A percentile compares a stretch with the other conserved stretches of the same genome.
These are phyloP conservation scores for Myrmecobius fasciatus DNA, from an alignment of 2,113 vertebrate species.

Conservation along the genomic window DNA sequence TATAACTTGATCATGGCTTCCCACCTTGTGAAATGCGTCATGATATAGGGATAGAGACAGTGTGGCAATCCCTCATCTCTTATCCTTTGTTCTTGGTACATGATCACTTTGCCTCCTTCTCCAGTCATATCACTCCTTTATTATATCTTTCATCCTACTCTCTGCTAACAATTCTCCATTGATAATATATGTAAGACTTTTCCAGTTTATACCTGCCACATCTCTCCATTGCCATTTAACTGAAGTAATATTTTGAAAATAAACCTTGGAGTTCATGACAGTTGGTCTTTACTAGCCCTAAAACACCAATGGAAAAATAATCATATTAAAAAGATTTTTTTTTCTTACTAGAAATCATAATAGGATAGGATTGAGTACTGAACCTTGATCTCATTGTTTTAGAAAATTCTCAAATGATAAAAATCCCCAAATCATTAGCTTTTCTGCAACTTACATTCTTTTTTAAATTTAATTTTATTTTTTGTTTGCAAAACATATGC, in stretches of 20 bases:
- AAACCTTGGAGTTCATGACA: background rate
- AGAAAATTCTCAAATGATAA: background rate
- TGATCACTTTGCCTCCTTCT: background rate
- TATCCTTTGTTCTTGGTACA: background rate
- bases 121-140: background rate
- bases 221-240: background rate
- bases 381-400: background rate
- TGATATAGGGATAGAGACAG: background rate
- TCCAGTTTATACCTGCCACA: background rate
- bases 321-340: background rate
- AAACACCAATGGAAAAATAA: background rate
- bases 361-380: background rate
- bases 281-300: background rate
- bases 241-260: background rate
- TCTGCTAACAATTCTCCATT: background rate
- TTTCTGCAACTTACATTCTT: background rate
- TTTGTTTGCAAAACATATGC: too few species aligned
- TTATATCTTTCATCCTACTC: background rate
- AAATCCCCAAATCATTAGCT: background rate
- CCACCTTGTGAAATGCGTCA: background rate
- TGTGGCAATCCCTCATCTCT: background rate
- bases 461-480: too few species aligned
- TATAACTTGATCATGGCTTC: background rate
- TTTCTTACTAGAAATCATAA: background rate
- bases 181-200: background rate